Evolutionary conservation across 1,140 invertebrate species (phyloP), one percentile per base, ranked within the genome.

Genomic region (Drosophila seguyi): DNA sequence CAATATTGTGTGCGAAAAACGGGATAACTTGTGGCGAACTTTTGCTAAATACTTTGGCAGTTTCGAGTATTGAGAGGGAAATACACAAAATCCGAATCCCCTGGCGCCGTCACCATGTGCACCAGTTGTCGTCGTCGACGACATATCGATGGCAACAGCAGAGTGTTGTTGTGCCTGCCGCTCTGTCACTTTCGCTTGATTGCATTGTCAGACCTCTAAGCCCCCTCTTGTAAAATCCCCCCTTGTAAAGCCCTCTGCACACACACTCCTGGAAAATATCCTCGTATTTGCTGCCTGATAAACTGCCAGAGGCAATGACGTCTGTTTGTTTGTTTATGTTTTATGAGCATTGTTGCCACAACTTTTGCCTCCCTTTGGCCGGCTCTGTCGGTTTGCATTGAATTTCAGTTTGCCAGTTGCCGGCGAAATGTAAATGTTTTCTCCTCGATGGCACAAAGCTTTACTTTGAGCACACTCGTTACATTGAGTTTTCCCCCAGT

Each of bases 321-420:
- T 84, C 79, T 69, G 83, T 72, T 84, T 59, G 84, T 76, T 88
- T 87, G 83, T 88, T 87, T 88, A 88, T 88, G 84, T 87, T 87
- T 87, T 87, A 68, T 76, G 67, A 88, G 72, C 72, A 80, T 87
- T 87, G 83, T 87, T 79, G 67, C 57, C 66, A 53, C 80, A 87
- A 87, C 79, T 86, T 86, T 86, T 58, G 68, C 71, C 18, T 38
- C 29, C 22, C 38, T 38, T 45, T 27, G 47, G 47, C n/a, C 62
- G 39, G 65, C 61, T 75, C 47, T 63, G 52, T 55, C 61, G 59
- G 65, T 87, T 84, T 77, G 63, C 76, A 87, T 76, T 80, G 73
- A 68, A 57, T 73, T 80, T 63, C 76, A 77, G 67, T 87, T 80
- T 69, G 45, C 69, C 55, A 72, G 67, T 72, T 73, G 69, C 27